phyloP scores from a whole-genome alignment of 2,888 invertebrate genomes.

The Cerastis rubricosa region DNA sequence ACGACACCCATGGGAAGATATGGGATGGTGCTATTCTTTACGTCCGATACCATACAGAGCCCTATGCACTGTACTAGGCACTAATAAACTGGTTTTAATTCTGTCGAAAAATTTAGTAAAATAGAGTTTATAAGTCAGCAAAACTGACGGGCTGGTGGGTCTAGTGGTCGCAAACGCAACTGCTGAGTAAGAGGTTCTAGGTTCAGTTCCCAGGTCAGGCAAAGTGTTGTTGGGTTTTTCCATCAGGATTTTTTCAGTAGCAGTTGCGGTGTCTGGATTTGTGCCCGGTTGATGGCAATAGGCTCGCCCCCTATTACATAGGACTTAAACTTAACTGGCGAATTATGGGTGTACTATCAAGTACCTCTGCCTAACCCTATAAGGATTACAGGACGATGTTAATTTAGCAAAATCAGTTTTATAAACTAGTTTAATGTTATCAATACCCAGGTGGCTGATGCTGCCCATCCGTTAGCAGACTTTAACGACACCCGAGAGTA shows the following conservation, averaged over 20 bases:
- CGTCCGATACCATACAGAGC: too few species aligned
- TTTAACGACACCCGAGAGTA: slow-evolving; percentile 36
- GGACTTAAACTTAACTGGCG: neutral
- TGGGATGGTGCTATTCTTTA: too few species aligned
- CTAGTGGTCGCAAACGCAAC: neutral
- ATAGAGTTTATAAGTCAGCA: too few species aligned
- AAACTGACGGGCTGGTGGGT: too few species aligned
- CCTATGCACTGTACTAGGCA: too few species aligned
- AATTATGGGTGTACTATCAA: neutral
- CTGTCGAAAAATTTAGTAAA: too few species aligned
- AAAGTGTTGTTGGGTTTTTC: neutral
- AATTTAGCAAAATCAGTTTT: slow-evolving; percentile 26
- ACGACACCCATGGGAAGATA: too few species aligned
- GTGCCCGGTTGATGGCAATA: neutral
- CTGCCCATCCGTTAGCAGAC: slow-evolving; percentile 20
- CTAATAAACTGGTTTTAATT: too few species aligned
- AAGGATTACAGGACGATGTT: neutral
- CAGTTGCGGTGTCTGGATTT: neutral
- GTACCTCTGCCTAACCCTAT: neutral
- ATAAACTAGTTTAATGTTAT: slow-evolving; percentile 29
- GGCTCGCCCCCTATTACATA: neutral
- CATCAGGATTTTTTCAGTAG: neutral
- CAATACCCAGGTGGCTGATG: slow-evolving; percentile 14
- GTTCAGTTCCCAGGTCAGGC: neutral
- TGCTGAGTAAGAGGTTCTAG: neutral